Conservation (phyloP, 2,888 invertebrate genomes). For the Brachyptera risi region DNA sequence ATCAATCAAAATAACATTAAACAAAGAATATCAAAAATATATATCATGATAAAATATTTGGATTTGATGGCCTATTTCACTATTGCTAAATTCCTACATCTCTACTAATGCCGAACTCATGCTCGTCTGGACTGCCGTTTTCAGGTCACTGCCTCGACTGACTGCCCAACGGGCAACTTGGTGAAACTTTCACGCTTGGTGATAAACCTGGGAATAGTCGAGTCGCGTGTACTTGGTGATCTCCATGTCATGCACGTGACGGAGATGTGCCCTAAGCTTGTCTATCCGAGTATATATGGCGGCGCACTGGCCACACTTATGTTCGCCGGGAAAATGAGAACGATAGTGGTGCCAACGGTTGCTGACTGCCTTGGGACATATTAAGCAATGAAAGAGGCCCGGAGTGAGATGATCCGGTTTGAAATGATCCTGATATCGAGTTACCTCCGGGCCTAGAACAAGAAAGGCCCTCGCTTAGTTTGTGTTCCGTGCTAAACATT, state of each 20-base stretch:
- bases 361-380: constrained; percentile 23
- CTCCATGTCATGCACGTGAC: constrained; percentile 22
- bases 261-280: constrained; percentile 27
- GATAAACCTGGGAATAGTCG: constrained; percentile 12
- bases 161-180: no score
- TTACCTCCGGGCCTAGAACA: constrained; percentile 24
- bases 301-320: constrained; percentile 21
- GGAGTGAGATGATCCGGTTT: constrained; percentile 18
- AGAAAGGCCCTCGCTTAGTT: no score
- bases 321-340: constrained; percentile 25
- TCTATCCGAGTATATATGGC: constrained; percentile 26
- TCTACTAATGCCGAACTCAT: no score
- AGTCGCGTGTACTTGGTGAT: constrained; percentile 21
- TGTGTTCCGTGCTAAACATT: no score
- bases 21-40: no score
- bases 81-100: no score
- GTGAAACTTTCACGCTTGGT: not conserved
- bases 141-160: no score
- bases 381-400: constrained; percentile 25
- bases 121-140: no score
- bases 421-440: constrained; percentile 26
- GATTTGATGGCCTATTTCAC: no score
- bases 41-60: no score
- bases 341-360: constrained; percentile 29
- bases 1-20: no score